Evolutionary conservation across 2,113 vertebrate species (phyloP).

Genomic region (Phainopepla nitens): DNA sequence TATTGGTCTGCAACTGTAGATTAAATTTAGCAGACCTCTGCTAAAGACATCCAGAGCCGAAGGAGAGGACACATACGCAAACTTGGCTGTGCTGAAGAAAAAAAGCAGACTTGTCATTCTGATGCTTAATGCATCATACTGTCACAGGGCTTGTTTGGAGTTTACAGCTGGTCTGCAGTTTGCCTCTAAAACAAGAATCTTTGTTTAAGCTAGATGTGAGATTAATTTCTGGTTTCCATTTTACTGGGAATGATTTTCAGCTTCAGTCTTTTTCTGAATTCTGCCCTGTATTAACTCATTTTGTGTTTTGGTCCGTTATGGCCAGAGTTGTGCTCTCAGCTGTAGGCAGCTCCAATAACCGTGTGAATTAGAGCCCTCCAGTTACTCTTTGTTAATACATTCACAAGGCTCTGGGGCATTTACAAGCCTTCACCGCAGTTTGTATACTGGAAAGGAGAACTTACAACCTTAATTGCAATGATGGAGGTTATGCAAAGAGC

Average conservation of each 20-base stretch:
- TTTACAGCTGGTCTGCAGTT: not conserved
- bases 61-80: not conserved
- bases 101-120: not conserved
- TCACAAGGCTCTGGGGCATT: not conserved
- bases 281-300: not conserved
- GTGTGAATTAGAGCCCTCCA: not conserved
- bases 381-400: not conserved
- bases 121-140: not conserved
- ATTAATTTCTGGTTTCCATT: not conserved
- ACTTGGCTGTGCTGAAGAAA: not conserved
- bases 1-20: not conserved
- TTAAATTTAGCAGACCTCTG: not conserved
- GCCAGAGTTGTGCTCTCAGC: not conserved
- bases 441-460: not conserved
- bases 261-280: not conserved
- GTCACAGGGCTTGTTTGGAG: not conserved
- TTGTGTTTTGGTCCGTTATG: not conserved
- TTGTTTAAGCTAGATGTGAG: not conserved
- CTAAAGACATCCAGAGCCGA: not conserved
- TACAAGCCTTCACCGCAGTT: not conserved
- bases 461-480: not conserved
- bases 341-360: not conserved
- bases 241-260: not conserved
- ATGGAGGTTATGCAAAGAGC: not conserved
- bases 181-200: not conserved